Base-by-base conservation (phyloP, 2,113 vertebrate species). In the Collichthys lucidus region DNA sequence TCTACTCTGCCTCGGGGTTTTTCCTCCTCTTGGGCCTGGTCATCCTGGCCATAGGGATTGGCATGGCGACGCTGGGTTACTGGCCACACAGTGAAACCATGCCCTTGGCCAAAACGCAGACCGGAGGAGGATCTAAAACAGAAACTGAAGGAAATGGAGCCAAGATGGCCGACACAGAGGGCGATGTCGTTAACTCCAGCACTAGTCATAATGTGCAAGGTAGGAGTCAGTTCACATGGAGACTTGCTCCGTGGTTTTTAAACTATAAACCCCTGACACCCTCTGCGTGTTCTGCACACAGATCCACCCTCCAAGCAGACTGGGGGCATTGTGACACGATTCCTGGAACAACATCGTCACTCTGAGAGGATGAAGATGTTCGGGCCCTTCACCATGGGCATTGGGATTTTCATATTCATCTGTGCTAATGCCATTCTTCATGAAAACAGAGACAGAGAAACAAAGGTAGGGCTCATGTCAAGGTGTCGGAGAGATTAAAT, bases 341-440 rank as follows among this genome's bases (percentile, higher is more conserved):
- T 99, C 93, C 95, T 99, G 62, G 97, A 97, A 53, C 96, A 96
- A 86, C 98, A 99, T 20, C 85, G 97, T 63, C 97, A 98, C 90
- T 99, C 98, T 0, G 96, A 98, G 84, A 96, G 97, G 89, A 99
- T 99, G 98, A 99, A 98, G 92, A 99, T 99, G 97, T 90, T 99
- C 1, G 98, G 98, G 20, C 98, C 98, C 0, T 99, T 99, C 91
- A 99, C 98, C 1, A 99, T 99, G 98, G 98, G 98, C 73, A 99
- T 99, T 4, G 98, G 98, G 63, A 99, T 99, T 80, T 99, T 99
- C 84, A 98, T 99, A 86, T 99, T 99, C 84, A 99, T 99, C 85
- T 99, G 98, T 2, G 98, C 98, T 2, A 99, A 99, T 46, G 98
- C 98, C 75, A 98, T 99, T 80, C 96, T 99, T 24, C 98, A 99